These are phyloP conservation scores for Arbacia lixula DNA, from an alignment of 53 echinoderm and acorn worm species.

Conservation along the genomic window DNA sequence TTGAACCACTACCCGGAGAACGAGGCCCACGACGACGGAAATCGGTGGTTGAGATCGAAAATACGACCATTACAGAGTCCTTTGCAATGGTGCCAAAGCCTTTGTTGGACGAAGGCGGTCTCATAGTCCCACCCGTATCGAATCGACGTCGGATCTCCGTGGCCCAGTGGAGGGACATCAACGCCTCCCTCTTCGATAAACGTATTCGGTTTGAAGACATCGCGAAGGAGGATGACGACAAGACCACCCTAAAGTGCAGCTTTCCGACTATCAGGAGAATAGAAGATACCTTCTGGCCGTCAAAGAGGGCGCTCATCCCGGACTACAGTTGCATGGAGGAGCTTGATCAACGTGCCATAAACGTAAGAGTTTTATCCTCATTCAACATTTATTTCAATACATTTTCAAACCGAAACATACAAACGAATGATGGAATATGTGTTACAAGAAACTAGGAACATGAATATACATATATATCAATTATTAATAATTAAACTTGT, in stretches of 20 bases:
- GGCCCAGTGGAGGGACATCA: conserved; percentile 54
- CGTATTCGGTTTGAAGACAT: conserved; percentile 31
- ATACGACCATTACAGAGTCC: conserved; percentile 3
- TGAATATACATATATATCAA: no score
- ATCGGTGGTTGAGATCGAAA: conserved; percentile 31
- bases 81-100: conserved; percentile 36
- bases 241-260: neutral
- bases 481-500: no score
- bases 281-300: conserved; percentile 53
- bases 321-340: conserved; percentile 7
- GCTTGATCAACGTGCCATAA: conserved; percentile 17
- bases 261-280: neutral
- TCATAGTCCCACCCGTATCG: conserved; percentile 39
- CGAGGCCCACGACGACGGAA: neutral
- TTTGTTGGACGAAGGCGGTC: neutral
- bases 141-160: conserved; percentile 42
- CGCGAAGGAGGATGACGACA: neutral
- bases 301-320: conserved; percentile 27
- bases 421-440: no score
- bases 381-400: neutral
- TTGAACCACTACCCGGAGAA: neutral
- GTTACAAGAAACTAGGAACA: no score
- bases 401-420: no score
- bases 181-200: conserved; percentile 39
- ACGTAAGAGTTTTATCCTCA: conserved; percentile 11